Conservation (phyloP, 2,113 vertebrate genomes). For the Baryphthengus martii region DNA sequence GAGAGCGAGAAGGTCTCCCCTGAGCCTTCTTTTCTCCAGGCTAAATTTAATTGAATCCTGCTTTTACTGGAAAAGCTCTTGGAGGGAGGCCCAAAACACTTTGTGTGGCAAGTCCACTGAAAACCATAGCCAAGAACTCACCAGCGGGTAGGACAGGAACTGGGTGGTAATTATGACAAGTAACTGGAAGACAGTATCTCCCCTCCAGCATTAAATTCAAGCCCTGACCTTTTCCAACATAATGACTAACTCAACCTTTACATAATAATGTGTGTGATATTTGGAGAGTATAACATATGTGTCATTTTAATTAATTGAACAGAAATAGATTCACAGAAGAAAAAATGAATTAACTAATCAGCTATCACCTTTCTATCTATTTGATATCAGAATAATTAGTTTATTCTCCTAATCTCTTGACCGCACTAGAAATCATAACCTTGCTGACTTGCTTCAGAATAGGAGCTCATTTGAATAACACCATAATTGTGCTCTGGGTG, state of each 20-base stretch:
- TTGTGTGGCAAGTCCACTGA: background rate
- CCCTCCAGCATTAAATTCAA: constrained; percentile 61
- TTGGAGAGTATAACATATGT: constrained; percentile 65
- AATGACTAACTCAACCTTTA: constrained; percentile 70
- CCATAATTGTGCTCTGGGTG: background rate
- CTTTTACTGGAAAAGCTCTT: background rate
- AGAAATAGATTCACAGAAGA: constrained; percentile 67
- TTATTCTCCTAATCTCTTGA: constrained; percentile 62
- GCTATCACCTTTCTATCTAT: constrained; percentile 29
- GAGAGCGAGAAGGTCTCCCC: background rate
- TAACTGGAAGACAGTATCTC: constrained; percentile 55
- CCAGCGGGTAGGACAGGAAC: background rate
- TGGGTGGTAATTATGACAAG: constrained; percentile 11
- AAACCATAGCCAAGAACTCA: background rate
- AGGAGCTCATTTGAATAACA: background rate
- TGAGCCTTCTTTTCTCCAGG: background rate
- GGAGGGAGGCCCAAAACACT: background rate
- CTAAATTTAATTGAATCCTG: background rate
- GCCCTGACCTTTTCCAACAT: constrained; percentile 66
- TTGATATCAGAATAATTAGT: constrained; percentile 63
- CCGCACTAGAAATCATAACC: constrained; percentile 44
- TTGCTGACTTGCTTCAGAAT: constrained; percentile 5
- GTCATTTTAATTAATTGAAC: constrained; percentile 73
- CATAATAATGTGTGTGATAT: constrained; percentile 70
- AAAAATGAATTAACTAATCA: constrained; percentile 60